Percentiles rank a stretch among this genome's conserved stretches.
These are phyloP conservation scores for Aurelia sp. DNA, from an alignment of 30 jellyfish, hydroid and myxozoan genomes.

Conservation along the genomic window DNA sequence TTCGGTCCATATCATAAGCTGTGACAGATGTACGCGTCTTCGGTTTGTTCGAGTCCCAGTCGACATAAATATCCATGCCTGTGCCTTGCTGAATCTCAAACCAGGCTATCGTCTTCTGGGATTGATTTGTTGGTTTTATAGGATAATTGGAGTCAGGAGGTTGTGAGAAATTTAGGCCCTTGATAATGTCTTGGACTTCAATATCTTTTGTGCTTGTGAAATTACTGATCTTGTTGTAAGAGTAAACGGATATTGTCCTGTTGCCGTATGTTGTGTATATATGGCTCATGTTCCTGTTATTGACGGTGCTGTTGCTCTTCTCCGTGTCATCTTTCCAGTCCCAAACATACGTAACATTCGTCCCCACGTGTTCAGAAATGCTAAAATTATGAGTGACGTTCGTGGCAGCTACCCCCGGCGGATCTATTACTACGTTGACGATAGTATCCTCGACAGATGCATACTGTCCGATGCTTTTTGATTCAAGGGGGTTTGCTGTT, in stretches of 20 bases:
- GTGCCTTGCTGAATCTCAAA: conserved; percentile 71
- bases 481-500: conserved; percentile 44
- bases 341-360: conserved; percentile 83
- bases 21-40: conserved; percentile 38
- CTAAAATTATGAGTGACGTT: conserved; percentile 23
- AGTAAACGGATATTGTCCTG: conserved; percentile 68
- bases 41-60: conserved; percentile 54
- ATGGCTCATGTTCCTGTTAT: conserved; percentile 55
- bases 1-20: conserved; percentile 61
- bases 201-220: conserved; percentile 11
- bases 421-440: conserved; percentile 22
- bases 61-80: conserved; percentile 59
- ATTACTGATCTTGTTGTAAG: conserved; percentile 74
- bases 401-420: conserved; percentile 74
- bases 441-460: conserved; percentile 71
- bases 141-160: conserved; percentile 24
- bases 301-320: conserved; percentile 53
- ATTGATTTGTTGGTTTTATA: conserved; percentile 28
- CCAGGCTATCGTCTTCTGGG: conserved; percentile 14
- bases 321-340: conserved; percentile 68
- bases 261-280: conserved; percentile 75
- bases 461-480: conserved; percentile 54
- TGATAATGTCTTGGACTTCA: conserved; percentile 79
- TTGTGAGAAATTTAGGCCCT: conserved; percentile 53
- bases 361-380: conserved; percentile 47